Conservation (phyloP, 1,140 invertebrate species). For the Carcinoscorpius rotundicauda region DNA sequence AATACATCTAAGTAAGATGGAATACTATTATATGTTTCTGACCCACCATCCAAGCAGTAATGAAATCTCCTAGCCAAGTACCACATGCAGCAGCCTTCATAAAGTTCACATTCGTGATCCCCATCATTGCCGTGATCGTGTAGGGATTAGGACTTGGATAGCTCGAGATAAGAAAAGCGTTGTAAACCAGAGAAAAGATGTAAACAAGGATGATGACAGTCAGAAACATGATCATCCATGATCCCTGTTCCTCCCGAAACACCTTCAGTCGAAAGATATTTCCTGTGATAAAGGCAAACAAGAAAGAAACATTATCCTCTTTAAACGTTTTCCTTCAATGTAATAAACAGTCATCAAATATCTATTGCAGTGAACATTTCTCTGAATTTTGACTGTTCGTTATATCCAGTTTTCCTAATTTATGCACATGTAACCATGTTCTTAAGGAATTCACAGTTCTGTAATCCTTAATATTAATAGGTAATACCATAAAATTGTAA, state of each 20-base stretch:
- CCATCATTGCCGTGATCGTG: conserved; percentile 34
- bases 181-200: conserved; percentile 42
- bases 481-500: too few relatives aligned
- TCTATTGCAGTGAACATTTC: too few relatives aligned
- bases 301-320: too few relatives aligned
- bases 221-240: conserved; percentile 45
- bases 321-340: too few relatives aligned
- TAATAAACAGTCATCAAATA: too few relatives aligned
- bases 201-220: conserved; percentile 38
- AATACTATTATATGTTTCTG: too few relatives aligned
- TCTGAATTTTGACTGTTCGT: too few relatives aligned
- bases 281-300: neutral
- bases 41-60: conserved; percentile 41
- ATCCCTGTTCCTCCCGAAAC: conserved; percentile 43
- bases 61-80: conserved; percentile 45
- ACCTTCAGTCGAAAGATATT: conserved; percentile 39
- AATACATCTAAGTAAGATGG: too few relatives aligned
- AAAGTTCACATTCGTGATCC: conserved; percentile 33
- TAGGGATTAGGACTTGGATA: conserved; percentile 31
- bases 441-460: too few relatives aligned
- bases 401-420: too few relatives aligned
- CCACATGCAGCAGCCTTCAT: conserved; percentile 45
- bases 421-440: too few relatives aligned
- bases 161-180: conserved; percentile 36
- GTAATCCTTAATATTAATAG: too few relatives aligned